These are phyloP conservation scores for Alviniconcha marisindica DNA, from an alignment of 1,140 invertebrate genomes.

Conservation along the genomic window DNA sequence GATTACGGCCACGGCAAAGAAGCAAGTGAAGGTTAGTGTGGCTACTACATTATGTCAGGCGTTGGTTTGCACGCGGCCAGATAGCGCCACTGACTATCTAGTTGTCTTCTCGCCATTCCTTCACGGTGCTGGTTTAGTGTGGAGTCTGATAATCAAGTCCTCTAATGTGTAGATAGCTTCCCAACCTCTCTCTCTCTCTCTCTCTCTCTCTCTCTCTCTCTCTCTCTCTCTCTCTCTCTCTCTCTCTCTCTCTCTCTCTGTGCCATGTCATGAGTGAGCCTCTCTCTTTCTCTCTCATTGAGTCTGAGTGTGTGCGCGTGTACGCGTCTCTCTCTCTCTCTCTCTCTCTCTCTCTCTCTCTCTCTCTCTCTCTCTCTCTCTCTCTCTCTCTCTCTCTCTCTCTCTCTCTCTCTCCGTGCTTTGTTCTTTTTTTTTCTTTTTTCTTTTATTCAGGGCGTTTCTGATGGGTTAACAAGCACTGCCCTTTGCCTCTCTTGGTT, in stretches of 20 bases:
- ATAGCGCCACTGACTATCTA: no score
- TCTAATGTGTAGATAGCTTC: no score
- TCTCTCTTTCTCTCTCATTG: neutral
- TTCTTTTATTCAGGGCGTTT: neutral
- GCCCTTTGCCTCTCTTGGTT: no score
- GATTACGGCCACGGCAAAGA: no score
- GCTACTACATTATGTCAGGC: no score
- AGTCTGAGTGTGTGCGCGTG: neutral
- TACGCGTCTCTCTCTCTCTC: neutral
- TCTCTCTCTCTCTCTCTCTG: slow-evolving; percentile 84
- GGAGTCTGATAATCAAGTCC: no score
- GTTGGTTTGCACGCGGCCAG: no score
- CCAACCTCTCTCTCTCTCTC: slow-evolving; percentile 1
- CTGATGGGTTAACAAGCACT: neutral
- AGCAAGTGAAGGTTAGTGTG: no score
- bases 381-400: neutral
- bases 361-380: neutral
- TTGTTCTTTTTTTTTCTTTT: neutral
- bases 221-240: slow-evolving; percentile 62
- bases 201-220: slow-evolving; percentile 13
- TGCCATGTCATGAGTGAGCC: slow-evolving; percentile 70
- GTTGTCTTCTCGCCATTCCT: no score
- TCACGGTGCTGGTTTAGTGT: no score
- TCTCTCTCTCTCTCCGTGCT: neutral
- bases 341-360: neutral